These are phyloP conservation scores for Helobdella robusta DNA, from an alignment of 2,888 invertebrate genomes.

Conservation along the genomic window DNA sequence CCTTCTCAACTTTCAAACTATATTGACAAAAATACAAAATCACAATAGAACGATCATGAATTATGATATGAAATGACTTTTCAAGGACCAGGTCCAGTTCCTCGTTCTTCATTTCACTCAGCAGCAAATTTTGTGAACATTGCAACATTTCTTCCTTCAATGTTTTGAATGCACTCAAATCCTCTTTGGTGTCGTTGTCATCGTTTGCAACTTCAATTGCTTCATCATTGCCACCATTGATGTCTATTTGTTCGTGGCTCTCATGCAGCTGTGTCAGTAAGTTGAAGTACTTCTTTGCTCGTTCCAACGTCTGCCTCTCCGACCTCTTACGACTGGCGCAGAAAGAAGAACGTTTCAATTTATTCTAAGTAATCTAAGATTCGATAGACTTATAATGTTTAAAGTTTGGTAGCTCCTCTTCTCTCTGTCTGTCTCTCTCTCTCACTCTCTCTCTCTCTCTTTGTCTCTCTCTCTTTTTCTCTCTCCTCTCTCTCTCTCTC, in stretches of 20 bases:
- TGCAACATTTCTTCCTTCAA: slow-evolving; percentile 46
- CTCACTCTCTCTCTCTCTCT: too few species aligned
- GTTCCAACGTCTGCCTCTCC: slow-evolving; percentile 42
- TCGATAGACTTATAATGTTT: too few species aligned
- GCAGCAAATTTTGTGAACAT: slow-evolving; percentile 45
- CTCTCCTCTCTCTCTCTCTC: too few species aligned
- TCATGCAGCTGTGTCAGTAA: slow-evolving; percentile 43
- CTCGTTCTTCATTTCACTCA: slow-evolving; percentile 46
- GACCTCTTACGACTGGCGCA: slow-evolving; percentile 38
- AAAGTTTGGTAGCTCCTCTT: too few species aligned
- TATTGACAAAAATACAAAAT: too few species aligned
- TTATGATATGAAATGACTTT: slow-evolving; percentile 38
- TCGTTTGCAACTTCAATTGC: slow-evolving; percentile 39
- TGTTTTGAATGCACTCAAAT: slow-evolving; percentile 44
- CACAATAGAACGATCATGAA: too few species aligned
- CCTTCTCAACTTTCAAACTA: too few species aligned
- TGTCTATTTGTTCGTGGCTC: neutral
- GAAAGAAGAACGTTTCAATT: slow-evolving; percentile 11
- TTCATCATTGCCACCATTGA: neutral
- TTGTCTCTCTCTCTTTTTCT: too few species aligned
- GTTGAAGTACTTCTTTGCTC: slow-evolving; percentile 42
- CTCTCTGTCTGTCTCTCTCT: too few species aligned
- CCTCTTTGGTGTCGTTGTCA: slow-evolving; percentile 46
- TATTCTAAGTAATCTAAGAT: too few species aligned
- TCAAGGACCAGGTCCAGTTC: slow-evolving; percentile 48